Conservation (phyloP, 2,113 vertebrate genomes). For the Nothocercus julius region DNA sequence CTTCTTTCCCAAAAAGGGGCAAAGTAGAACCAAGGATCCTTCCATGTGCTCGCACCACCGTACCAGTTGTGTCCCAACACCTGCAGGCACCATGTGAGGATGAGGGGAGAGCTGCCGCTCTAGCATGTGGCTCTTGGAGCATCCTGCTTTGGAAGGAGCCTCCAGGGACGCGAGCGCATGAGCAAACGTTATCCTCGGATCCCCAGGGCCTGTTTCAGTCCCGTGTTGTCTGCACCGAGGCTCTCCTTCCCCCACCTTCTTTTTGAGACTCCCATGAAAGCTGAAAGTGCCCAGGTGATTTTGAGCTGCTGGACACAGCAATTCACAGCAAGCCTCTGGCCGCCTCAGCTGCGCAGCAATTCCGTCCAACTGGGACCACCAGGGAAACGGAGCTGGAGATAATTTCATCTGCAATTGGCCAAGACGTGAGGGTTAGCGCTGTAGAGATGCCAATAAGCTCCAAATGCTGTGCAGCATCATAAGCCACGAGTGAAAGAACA, state of each 20-base stretch:
- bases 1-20: neutral
- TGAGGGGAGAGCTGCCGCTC: neutral
- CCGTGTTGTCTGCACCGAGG: neutral
- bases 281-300: neutral
- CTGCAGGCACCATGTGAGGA: neutral
- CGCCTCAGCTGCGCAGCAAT: neutral
- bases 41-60: neutral
- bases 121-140: neutral
- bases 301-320: neutral
- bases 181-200: neutral
- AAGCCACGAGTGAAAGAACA: constrained; percentile 3
- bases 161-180: rapidly evolving
- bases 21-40: neutral
- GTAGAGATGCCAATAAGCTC: constrained; percentile 14
- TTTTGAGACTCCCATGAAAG: neutral
- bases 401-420: constrained; percentile 55
- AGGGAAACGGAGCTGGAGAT: neutral
- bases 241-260: neutral
- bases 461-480: neutral
- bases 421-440: neutral
- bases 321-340: neutral
- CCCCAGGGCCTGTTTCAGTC: rapidly evolving
- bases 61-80: neutral
- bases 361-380: constrained; percentile 9
- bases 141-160: neutral